These are phyloP conservation scores for Aldabrachelys gigantea DNA, from an alignment of 2,113 vertebrate species.

Conservation along the genomic window DNA sequence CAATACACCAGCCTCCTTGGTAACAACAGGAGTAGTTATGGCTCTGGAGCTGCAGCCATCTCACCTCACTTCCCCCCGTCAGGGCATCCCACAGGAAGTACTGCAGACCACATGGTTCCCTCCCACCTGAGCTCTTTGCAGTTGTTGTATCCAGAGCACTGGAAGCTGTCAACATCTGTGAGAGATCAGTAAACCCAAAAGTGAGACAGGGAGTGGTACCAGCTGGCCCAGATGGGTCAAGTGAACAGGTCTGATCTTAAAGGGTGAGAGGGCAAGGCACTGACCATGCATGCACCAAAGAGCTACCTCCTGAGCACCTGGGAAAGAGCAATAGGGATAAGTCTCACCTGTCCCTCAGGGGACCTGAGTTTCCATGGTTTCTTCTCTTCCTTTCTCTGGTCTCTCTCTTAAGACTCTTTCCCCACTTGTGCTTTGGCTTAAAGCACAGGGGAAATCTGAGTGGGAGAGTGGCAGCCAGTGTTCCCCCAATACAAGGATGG, in stretches of 20 bases:
- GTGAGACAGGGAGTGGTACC: not conserved
- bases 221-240: not conserved
- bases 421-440: not conserved
- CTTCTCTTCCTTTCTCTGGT: not conserved
- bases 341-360: not conserved
- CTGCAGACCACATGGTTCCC: conserved; percentile 39
- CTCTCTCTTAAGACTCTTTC: not conserved
- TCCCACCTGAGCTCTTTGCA: conserved; percentile 24
- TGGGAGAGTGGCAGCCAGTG: no score
- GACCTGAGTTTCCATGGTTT: not conserved
- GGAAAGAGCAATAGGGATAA: not conserved
- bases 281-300: not conserved
- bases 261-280: not conserved
- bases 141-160: not conserved
- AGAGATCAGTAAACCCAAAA: not conserved
- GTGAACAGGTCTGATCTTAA: not conserved
- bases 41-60: not conserved
- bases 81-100: not conserved
- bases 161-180: not conserved
- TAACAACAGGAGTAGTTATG: not conserved
- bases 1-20: not conserved
- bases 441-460: not conserved
- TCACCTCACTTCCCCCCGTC: not conserved
- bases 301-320: not conserved
- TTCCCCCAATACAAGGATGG: not conserved